A percentile compares a stretch with the other conserved stretches of the same genome.
phyloP scores from a whole-genome alignment of 2,888 invertebrate species.

The Eustalomyia histrio region DNA sequence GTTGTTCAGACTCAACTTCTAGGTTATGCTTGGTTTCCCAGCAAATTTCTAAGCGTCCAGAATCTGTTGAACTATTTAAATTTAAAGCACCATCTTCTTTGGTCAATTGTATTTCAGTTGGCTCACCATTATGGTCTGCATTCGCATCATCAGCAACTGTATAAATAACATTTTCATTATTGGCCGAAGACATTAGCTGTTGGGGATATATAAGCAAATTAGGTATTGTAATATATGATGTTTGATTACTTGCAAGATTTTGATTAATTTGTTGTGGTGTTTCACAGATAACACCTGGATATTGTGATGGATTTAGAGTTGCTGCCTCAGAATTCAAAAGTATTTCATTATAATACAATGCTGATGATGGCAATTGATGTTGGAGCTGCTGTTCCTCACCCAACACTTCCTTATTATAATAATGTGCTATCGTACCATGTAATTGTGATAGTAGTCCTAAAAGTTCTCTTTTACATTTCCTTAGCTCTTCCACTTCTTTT shows the following conservation, averaged over 20 bases:
- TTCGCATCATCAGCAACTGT: conserved; percentile 71
- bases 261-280: conserved; percentile 27
- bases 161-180: conserved; percentile 71
- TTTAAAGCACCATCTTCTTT: conserved; percentile 70
- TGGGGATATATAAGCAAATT: conserved; percentile 56
- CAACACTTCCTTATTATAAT: conserved; percentile 67
- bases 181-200: conserved; percentile 28
- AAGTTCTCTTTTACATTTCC: no score
- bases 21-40: conserved; percentile 66
- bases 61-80: conserved; percentile 72
- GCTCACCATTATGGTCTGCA: conserved; percentile 66
- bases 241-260: conserved; percentile 7
- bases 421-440: conserved; percentile 65
- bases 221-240: conserved; percentile 21
- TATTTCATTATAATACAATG: conserved; percentile 12
- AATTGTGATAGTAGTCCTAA: conserved; percentile 71
- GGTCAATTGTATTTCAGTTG: conserved; percentile 73
- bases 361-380: neutral
- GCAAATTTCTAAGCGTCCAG: conserved; percentile 74
- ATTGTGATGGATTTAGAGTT: conserved; percentile 38
- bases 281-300: conserved; percentile 50
- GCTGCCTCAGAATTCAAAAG: conserved; percentile 10
- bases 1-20: conserved; percentile 57
- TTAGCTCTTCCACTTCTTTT: no score
- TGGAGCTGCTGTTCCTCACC: conserved; percentile 33